phyloP scores from a whole-genome alignment of 2,797 vertebrate species.

The Neostethus bicornis region DNA sequence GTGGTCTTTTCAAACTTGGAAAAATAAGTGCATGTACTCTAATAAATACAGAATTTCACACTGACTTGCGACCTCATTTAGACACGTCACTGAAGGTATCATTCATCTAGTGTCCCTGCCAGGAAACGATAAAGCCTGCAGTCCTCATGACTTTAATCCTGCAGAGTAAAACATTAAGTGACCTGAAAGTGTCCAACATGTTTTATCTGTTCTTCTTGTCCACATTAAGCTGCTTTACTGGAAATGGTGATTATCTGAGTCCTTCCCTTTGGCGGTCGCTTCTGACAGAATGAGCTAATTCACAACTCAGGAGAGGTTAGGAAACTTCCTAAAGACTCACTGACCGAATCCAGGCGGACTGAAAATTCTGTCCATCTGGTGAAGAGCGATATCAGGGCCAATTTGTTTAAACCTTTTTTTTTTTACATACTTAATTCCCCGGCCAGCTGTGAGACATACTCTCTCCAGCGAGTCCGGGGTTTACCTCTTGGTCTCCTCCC shows the following conservation, averaged over 20 bases:
- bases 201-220: slow-evolving; percentile 50
- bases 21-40: no score
- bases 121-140: slow-evolving; percentile 2
- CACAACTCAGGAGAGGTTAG: slow-evolving; percentile 31
- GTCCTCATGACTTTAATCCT: slow-evolving; percentile 33
- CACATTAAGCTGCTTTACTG: slow-evolving; percentile 58
- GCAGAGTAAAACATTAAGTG: slow-evolving; percentile 51
- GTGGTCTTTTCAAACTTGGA: no score
- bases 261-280: slow-evolving; percentile 56
- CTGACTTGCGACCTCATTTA: background rate
- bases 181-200: slow-evolving; percentile 34
- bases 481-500: no score
- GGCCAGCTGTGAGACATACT: no score
- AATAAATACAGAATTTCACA: no score
- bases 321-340: slow-evolving; percentile 34
- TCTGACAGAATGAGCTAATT: slow-evolving; percentile 39
- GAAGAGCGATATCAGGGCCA: slow-evolving; percentile 27
- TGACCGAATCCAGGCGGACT: slow-evolving; percentile 12
- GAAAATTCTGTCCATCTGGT: slow-evolving; percentile 12
- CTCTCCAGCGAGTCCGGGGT: no score
- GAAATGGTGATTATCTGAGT: slow-evolving; percentile 53
- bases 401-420: background rate
- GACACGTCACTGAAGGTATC: background rate
- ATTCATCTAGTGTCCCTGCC: slow-evolving; percentile 4
- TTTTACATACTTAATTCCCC: no score